Evolutionary conservation across 2,797 vertebrate species (phyloP).

Genomic region (Sternarchorhynchus goeldii): DNA sequence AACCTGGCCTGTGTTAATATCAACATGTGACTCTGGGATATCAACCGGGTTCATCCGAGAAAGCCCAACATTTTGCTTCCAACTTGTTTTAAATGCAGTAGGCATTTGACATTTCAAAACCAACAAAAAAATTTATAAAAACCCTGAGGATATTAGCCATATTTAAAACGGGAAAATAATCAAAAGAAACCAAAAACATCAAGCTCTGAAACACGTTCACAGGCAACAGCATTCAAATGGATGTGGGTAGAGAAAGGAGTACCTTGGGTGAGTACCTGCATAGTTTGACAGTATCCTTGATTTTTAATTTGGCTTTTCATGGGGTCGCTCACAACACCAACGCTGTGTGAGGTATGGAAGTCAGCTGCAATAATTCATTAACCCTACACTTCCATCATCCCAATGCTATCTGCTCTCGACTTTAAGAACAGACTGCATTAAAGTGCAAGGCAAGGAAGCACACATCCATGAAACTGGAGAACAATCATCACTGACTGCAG

Average conservation of each 20-base stretch:
- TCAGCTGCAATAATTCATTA: conserved; percentile 99
- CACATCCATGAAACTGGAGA: conserved; percentile 72
- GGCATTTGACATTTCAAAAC: conserved; percentile 49
- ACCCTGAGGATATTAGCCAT: conserved; percentile 49
- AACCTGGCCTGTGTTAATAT: conserved; percentile 20
- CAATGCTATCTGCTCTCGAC: conserved; percentile 92
- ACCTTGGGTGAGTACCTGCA: conserved; percentile 99
- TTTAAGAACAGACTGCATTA: conserved; percentile 91
- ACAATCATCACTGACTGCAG: conserved; percentile 76
- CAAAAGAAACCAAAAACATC: conserved; percentile 68
- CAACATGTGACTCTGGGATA: conserved; percentile 59
- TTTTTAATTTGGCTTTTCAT: conserved; percentile 99
- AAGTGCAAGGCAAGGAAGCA: conserved; percentile 91
- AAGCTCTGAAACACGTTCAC: conserved; percentile 86
- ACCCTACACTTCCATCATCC: conserved; percentile 94
- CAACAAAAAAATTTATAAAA: conserved; percentile 49
- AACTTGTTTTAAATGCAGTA: conserved; percentile 44
- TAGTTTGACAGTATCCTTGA: conserved; percentile 99
- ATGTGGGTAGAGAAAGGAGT: conserved; percentile 99
- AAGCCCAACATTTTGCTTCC: conserved; percentile 41
- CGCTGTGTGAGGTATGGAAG: conserved; percentile 99
- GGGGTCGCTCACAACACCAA: conserved; percentile 99
- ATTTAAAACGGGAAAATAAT: conserved; percentile 44
- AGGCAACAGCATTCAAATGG: conserved; percentile 99
- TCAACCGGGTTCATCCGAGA: conserved; percentile 58